Percentiles rank a stretch among this genome's conserved stretches.
These are phyloP conservation scores for Nothura maculosa DNA, from an alignment of 2,797 vertebrate species.

Conservation along the genomic window DNA sequence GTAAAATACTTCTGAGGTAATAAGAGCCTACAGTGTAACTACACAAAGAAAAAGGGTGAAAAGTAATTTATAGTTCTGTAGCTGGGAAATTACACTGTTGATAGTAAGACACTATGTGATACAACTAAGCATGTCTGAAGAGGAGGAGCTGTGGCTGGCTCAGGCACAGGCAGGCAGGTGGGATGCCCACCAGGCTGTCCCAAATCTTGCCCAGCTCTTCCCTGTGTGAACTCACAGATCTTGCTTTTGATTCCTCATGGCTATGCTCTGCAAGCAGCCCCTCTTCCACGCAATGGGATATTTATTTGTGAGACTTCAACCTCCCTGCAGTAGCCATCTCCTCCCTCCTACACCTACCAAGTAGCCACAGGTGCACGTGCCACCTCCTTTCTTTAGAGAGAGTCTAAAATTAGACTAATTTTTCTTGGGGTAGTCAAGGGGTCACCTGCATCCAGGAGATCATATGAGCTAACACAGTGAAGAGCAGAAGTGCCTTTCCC, in stretches of 20 bases:
- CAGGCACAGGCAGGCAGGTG: background rate
- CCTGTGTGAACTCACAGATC: accelerated
- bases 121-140: accelerated
- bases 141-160: background rate
- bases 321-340: background rate
- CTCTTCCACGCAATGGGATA: background rate
- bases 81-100: background rate
- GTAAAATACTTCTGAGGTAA: background rate
- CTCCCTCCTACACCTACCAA: too few relatives aligned
- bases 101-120: background rate
- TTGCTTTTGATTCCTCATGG: too few relatives aligned
- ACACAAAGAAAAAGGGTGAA: background rate
- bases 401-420: background rate
- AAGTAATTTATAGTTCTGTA: background rate
- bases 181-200: background rate
- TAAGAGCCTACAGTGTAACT: background rate
- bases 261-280: background rate
- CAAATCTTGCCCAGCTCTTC: background rate
- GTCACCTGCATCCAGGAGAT: background rate
- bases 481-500: too few relatives aligned
- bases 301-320: background rate
- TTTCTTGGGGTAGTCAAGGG: background rate
- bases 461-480: too few relatives aligned
- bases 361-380: background rate
- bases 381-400: background rate